Percentiles rank a stretch among this genome's conserved stretches.
Conservation (phyloP, 2,888 invertebrate genomes). For the Xestia ashworthii region DNA sequence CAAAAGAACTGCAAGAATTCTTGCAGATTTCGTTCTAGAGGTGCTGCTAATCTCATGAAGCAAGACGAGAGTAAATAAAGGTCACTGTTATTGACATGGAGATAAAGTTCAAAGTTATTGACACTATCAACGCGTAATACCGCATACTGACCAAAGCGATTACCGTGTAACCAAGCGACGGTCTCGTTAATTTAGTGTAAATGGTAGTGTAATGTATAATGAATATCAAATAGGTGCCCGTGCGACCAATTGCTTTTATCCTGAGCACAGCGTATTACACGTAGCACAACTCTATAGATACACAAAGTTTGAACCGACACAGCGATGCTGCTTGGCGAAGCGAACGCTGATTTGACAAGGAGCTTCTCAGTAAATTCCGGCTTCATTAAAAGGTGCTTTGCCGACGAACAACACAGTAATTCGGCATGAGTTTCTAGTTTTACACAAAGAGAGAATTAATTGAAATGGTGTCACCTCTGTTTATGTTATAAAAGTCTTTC, state of each 20-base stretch:
- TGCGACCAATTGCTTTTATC: neutral
- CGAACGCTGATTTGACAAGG: conserved; percentile 31
- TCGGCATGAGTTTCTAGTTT: conserved; percentile 14
- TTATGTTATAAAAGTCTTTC: neutral
- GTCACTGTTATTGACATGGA: too few species aligned
- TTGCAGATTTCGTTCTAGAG: too few species aligned
- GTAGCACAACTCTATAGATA: neutral
- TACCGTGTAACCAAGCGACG: neutral
- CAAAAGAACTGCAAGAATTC: too few species aligned
- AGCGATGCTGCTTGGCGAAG: conserved; percentile 14
- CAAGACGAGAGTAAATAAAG: neutral
- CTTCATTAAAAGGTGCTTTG: conserved; percentile 39
- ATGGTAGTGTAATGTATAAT: too few species aligned
- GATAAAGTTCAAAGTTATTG: neutral
- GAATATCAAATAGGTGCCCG: neutral
- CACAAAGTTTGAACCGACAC: conserved; percentile 12
- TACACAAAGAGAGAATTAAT: conserved; percentile 34
- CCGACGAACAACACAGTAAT: conserved; percentile 37
- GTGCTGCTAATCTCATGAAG: too few species aligned
- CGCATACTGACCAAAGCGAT: neutral
- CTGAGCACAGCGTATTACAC: neutral
- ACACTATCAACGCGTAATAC: neutral
- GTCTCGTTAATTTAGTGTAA: neutral
- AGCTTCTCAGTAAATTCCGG: conserved; percentile 5
- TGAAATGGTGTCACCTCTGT: conserved; percentile 19